phyloP scores from a whole-genome alignment of 2,888 invertebrate genomes.

The Zhuqinia jingwanae region DNA sequence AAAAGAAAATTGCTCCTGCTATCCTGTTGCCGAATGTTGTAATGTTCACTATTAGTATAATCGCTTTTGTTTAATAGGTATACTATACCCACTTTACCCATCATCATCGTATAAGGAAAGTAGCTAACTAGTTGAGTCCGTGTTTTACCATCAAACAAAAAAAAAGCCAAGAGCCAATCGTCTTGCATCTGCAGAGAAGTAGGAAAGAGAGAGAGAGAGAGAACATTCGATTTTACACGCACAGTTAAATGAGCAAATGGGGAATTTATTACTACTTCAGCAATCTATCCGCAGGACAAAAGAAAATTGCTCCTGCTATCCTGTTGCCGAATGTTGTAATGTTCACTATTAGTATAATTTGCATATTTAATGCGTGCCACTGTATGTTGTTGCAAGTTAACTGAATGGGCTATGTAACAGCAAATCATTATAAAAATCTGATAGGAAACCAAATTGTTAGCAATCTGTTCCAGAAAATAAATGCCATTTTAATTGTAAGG shows the following conservation, averaged over 20 bases:
- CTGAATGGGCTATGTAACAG: too few relatives aligned
- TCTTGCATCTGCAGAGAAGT: too few relatives aligned
- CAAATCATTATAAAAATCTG: not conserved
- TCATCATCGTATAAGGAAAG: too few relatives aligned
- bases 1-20: too few relatives aligned
- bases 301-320: too few relatives aligned
- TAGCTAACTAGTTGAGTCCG: not conserved
- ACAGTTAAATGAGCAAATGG: not conserved
- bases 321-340: not conserved
- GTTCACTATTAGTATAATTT: not conserved
- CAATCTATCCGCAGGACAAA: too few relatives aligned
- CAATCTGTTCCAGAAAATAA: not conserved
- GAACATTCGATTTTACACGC: not conserved
- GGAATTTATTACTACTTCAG: not conserved
- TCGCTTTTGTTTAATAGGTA: not conserved
- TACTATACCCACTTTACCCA: not conserved
- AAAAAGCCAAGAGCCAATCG: not conserved
- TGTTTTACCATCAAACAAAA: not conserved
- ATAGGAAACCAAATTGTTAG: not conserved
- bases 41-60: not conserved
- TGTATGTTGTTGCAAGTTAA: too few relatives aligned
- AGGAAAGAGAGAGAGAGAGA: too few relatives aligned
- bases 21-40: too few relatives aligned
- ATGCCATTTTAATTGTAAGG: not conserved
- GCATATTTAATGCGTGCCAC: slow-evolving; percentile 6